Evolutionary conservation across 2,797 vertebrate species (phyloP), one percentile per base, ranked within the genome.

Genomic region (Acanthis flammea): DNA sequence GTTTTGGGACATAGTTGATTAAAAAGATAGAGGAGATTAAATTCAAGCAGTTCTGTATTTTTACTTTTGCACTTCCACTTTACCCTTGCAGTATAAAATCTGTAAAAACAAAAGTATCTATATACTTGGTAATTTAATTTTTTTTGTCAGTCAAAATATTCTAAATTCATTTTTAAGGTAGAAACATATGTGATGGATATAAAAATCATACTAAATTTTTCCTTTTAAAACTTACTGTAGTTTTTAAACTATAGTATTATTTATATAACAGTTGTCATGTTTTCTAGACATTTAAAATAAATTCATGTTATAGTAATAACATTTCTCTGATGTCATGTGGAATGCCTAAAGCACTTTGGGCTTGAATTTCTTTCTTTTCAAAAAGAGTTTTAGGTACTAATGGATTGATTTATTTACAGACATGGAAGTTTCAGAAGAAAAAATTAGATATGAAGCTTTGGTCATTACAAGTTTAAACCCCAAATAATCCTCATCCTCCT

Each of bases 11-110:
- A 62, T 30, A 16, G 21, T 83, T 89, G 65, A 94, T 88, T 88
- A 71, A 80, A 90, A 93, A 90, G 58, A 82, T 45, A 47, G 35
- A 81, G 21, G 9, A 95, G 53, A 85, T 91, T 84, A 93, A 90
- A 86, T 90, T 85, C 33, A 89, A 61, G n/a, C 8, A 67, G 54
- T 51, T 74, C 35, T 68, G 30, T 90, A 58, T 72, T 95, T 92
- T 80, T 50, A 48, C 66, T 73, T 86, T 35, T 7, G 17, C 57
- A 57, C 7, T 85, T 92, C 22, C 12, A 30, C 24, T 75, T 75
- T 72, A 17, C 27, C 1, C 9, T 7, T 4, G 50, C 45, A 48
- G 14, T 33, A 48, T 30, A 75, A 53, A 18, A 88, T 12, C 24
- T 67, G 6, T 54, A 83, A 68, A 55, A 83, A 25, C 3, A 2